A percentile compares a stretch with the other conserved stretches of the same genome.
phyloP scores from a whole-genome alignment of 2,797 vertebrate genomes.

The Molossus molossus region DNA sequence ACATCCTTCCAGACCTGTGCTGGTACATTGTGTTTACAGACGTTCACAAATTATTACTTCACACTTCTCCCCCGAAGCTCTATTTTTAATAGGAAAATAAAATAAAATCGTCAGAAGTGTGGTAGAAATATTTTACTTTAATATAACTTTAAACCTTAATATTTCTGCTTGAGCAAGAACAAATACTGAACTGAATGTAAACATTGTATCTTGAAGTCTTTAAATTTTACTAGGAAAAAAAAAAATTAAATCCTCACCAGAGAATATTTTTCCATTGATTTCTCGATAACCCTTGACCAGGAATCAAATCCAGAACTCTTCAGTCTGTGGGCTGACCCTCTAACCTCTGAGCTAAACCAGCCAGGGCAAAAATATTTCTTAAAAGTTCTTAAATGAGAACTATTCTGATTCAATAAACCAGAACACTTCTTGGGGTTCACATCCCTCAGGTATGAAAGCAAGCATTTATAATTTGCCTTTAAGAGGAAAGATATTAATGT shows the following conservation, averaged over 20 bases:
- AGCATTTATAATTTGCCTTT: slow-evolving; percentile 50
- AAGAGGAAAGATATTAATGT: neutral
- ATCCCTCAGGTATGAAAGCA: slow-evolving; percentile 16
- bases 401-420: slow-evolving; percentile 36
- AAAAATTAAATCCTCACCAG: too few species aligned
- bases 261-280: too few species aligned
- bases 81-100: neutral
- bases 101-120: neutral
- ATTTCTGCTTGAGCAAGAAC: slow-evolving; percentile 33
- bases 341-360: too few species aligned
- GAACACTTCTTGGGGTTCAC: neutral
- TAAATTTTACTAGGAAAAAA: slow-evolving; percentile 5
- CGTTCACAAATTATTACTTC: neutral
- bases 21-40: neutral
- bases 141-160: slow-evolving; percentile 51
- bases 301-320: too few species aligned
- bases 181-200: slow-evolving; percentile 36
- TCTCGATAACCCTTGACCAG: too few species aligned
- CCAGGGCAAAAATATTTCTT: neutral
- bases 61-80: neutral
- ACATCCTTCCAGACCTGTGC: neutral
- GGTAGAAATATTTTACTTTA: neutral
- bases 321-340: too few species aligned
- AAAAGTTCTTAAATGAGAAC: slow-evolving; percentile 20
- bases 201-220: slow-evolving; percentile 46